These are phyloP conservation scores for Rhinichthys osculus DNA, from an alignment of 2,797 vertebrate species.

Conservation along the genomic window DNA sequence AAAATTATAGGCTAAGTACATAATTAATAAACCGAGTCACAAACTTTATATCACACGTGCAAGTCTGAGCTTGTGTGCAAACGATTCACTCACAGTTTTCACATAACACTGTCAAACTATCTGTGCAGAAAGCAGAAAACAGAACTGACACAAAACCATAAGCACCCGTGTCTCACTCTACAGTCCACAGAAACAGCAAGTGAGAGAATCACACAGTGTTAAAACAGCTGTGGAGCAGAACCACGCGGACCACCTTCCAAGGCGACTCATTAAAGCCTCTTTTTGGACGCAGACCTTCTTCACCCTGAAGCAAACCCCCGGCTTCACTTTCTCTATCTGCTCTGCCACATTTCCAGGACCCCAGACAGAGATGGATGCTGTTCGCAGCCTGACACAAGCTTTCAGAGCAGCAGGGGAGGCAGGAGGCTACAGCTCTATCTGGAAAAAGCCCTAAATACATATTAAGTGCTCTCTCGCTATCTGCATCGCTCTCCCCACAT, in stretches of 20 bases:
- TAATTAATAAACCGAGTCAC: neutral
- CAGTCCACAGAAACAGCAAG: constrained; percentile 7
- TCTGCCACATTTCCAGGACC: constrained; percentile 35
- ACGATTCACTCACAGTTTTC: constrained; percentile 8
- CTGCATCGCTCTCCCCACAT: constrained; percentile 27
- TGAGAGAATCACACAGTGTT: constrained; percentile 30
- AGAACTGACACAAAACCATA: neutral
- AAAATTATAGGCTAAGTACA: neutral
- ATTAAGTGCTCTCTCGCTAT: constrained; percentile 46
- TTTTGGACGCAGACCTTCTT: constrained; percentile 37
- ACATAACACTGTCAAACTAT: neutral
- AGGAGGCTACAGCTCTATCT: constrained; percentile 58
- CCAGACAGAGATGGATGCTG: constrained; percentile 59
- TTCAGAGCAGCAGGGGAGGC: constrained; percentile 32
- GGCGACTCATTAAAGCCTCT: constrained; percentile 49
- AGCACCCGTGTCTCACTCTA: neutral
- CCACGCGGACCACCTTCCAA: constrained; percentile 42
- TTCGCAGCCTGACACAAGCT: constrained; percentile 45
- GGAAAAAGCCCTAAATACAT: constrained; percentile 60
- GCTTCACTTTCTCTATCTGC: constrained; percentile 39
- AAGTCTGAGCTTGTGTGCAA: neutral
- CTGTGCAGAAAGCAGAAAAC: neutral
- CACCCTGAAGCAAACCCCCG: constrained; percentile 40
- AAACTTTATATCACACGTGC: neutral
- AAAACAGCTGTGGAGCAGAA: constrained; percentile 10